phyloP scores from a whole-genome alignment of 1,140 invertebrate species.

The Trachymyrmex septentrionalis region DNA sequence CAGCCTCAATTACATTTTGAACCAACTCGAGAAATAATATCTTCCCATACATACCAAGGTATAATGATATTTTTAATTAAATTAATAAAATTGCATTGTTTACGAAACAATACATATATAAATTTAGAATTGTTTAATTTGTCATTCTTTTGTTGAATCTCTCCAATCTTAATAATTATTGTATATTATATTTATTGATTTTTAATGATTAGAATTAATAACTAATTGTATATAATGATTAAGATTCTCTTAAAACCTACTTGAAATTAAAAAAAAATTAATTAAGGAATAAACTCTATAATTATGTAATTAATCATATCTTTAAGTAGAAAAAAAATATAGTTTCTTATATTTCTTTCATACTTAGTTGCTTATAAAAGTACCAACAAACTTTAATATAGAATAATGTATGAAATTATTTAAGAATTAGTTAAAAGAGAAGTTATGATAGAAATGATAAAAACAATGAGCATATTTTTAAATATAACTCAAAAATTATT shows the following conservation, averaged over 20 bases:
- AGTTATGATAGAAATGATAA: neutral
- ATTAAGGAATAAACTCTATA: neutral
- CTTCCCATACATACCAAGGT: neutral
- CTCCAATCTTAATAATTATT: neutral
- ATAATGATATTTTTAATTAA: constrained; percentile 6
- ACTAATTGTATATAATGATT: neutral
- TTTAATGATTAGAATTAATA: neutral
- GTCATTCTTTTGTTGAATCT: neutral
- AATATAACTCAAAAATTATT: neutral
- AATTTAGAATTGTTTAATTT: neutral
- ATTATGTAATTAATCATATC: neutral
- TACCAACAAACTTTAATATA: neutral
- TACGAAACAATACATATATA: neutral
- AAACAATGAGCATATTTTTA: neutral
- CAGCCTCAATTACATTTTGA: neutral
- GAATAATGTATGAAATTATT: neutral
- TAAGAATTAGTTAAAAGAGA: neutral
- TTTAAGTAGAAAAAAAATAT: too few relatives aligned
- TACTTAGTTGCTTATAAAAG: neutral
- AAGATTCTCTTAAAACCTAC: neutral
- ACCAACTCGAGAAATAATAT: neutral
- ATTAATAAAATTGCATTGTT: constrained; percentile 7
- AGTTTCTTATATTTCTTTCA: neutral
- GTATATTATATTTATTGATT: neutral
- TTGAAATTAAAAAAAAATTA: neutral